These are phyloP conservation scores for Todiramphus saurophagus DNA, from an alignment of 2,113 vertebrate genomes.

Conservation along the genomic window DNA sequence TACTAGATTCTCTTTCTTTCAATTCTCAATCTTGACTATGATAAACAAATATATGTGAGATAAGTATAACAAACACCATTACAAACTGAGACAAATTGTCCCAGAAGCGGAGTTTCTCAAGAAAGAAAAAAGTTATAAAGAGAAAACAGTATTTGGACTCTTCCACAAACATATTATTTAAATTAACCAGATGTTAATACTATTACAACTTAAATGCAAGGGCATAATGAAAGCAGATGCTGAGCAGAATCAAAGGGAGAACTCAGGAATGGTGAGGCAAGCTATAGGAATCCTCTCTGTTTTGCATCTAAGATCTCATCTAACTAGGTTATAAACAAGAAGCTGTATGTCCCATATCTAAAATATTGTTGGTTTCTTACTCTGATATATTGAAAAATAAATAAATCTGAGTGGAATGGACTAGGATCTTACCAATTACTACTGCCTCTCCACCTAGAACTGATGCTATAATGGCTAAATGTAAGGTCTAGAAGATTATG, in stretches of 20 bases:
- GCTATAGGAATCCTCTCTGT: not conserved
- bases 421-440: not conserved
- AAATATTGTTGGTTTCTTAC: not conserved
- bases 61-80: not conserved
- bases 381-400: not conserved
- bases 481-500: not conserved
- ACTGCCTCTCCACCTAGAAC: not conserved
- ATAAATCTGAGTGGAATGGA: not conserved
- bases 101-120: not conserved
- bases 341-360: not conserved
- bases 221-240: not conserved
- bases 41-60: fast-evolving
- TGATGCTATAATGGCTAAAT: not conserved
- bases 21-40: not conserved
- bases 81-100: not conserved
- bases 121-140: not conserved
- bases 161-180: not conserved
- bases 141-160: not conserved
- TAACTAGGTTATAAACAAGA: not conserved
- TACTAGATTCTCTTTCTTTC: not conserved
- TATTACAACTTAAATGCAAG: not conserved
- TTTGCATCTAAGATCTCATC: not conserved
- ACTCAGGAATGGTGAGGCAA: not conserved
- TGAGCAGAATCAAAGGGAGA: not conserved
- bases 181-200: not conserved